These are phyloP conservation scores for Hypotaenidia philippensis DNA, from an alignment of 2,797 vertebrate species.

Conservation along the genomic window DNA sequence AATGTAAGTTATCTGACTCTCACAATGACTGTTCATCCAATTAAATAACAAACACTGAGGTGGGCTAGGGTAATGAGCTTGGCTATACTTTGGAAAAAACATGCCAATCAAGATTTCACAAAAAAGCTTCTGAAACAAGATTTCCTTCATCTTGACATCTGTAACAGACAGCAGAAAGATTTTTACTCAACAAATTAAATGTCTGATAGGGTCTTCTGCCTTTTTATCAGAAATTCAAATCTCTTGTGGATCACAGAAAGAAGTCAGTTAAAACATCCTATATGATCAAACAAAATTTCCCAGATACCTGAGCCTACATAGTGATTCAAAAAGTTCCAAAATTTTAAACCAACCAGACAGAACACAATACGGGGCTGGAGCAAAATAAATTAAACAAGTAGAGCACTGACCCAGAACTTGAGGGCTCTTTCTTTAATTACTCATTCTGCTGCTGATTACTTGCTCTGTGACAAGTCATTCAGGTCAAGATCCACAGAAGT, in stretches of 20 bases:
- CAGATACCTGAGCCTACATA: background rate
- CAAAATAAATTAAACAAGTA: background rate
- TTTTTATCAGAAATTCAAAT: background rate
- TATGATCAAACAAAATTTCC: background rate
- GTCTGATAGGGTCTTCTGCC: background rate
- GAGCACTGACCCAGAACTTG: background rate
- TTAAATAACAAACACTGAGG: background rate
- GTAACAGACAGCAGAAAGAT: background rate
- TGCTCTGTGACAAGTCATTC: background rate
- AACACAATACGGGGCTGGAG: background rate
- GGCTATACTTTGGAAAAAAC: background rate
- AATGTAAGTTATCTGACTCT: background rate
- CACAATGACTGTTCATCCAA: background rate
- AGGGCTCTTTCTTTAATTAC: background rate
- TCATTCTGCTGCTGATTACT: background rate
- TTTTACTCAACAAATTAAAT: background rate
- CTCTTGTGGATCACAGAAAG: background rate
- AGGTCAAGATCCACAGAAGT: background rate
- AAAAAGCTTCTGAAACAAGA: background rate
- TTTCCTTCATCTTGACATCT: background rate
- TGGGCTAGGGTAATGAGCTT: background rate
- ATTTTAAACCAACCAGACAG: background rate
- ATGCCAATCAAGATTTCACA: background rate
- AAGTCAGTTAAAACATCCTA: background rate
- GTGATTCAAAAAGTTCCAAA: background rate